These are phyloP conservation scores for Glaucidium brasilianum DNA, from an alignment of 2,113 vertebrate species.

Conservation along the genomic window DNA sequence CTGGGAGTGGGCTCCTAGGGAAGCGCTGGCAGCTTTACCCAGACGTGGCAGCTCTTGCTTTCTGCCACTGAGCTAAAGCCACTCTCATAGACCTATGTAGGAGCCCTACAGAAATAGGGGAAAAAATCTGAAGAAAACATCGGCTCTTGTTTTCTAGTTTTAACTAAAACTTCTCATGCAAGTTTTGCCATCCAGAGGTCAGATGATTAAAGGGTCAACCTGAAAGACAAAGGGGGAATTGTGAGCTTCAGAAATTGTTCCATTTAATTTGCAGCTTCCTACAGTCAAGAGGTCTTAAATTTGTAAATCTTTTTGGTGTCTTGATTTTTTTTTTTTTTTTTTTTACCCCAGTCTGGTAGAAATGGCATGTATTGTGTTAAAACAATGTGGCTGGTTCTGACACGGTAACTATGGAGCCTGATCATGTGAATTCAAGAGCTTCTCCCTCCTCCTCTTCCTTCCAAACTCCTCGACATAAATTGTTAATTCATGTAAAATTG, in stretches of 20 bases:
- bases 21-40: neutral
- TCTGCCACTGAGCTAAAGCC: neutral
- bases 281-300: neutral
- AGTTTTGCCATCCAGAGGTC: neutral
- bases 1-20: neutral
- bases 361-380: neutral
- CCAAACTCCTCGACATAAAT: neutral
- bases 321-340: neutral
- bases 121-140: neutral
- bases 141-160: neutral
- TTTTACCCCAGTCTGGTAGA: neutral
- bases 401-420: neutral
- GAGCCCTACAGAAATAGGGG: neutral
- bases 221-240: neutral
- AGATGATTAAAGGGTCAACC: neutral
- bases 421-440: neutral
- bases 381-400: neutral
- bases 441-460: neutral
- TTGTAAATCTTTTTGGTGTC: neutral
- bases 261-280: neutral
- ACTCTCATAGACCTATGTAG: accelerated
- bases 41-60: neutral
- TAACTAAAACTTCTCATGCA: neutral
- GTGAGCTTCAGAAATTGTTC: neutral
- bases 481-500: neutral